Percentiles rank a stretch among this genome's conserved stretches.
These are phyloP conservation scores for Protula sp. DNA, from an alignment of 2,888 invertebrate genomes.

Conservation along the genomic window DNA sequence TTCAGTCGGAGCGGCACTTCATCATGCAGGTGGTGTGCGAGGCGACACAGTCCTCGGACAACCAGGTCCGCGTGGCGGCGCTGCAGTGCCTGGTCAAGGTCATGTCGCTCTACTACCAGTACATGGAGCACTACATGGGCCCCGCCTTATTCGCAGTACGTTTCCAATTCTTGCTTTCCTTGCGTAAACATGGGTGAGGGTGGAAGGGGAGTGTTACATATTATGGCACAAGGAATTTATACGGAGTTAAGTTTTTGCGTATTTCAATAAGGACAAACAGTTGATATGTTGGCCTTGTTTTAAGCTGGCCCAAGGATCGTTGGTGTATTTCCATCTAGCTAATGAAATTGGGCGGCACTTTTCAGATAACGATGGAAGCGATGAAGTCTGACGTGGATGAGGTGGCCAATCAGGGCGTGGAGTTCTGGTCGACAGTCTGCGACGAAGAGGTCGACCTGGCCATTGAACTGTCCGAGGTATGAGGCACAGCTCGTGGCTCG, in stretches of 20 bases:
- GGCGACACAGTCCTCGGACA: conserved; percentile 88
- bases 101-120: conserved; percentile 94
- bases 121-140: conserved; percentile 99
- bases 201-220: too few species aligned
- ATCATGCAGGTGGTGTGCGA: conserved; percentile 99
- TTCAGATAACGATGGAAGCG: conserved; percentile 87
- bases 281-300: too few species aligned
- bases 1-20: conserved; percentile 83
- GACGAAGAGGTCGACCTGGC: conserved; percentile 90
- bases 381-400: conserved; percentile 97
- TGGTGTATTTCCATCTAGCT: too few species aligned
- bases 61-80: conserved; percentile 90
- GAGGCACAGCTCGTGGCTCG: too few species aligned
- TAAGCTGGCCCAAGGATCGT: too few species aligned
- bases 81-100: conserved; percentile 98
- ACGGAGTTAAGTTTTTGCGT: not conserved
- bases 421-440: conserved; percentile 99
- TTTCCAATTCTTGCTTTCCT: too few species aligned
- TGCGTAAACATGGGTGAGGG: too few species aligned
- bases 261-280: too few species aligned
- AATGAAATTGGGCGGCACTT: too few species aligned
- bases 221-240: not conserved
- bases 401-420: conserved; percentile 95
- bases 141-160: conserved; percentile 87
- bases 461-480: conserved; percentile 78